Evolutionary conservation across 2,888 invertebrate genomes (phyloP), one percentile per base, ranked within the genome.

Genomic region (Fabriciana adippe): DNA sequence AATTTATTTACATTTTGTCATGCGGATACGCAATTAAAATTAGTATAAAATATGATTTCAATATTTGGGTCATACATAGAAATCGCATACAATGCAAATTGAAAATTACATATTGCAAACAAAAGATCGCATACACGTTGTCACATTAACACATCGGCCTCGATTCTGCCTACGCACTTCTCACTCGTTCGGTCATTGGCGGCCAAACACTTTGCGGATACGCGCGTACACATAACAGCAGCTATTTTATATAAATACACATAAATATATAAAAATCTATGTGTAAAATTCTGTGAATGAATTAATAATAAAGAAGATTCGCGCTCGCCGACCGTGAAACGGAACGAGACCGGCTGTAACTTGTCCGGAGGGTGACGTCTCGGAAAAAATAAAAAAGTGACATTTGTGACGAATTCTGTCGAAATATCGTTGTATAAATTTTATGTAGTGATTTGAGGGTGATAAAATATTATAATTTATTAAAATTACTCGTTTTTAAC

Each of bases 331-430:
- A 83, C 81, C 87, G 89, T 90, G 86, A 86, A 91, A 88, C 89
- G 90, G 85, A 90, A 88, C 89, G 88, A 76, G 77, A 84, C 86
- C 83, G 85, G 86, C 85, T 77, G 81, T 78, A 78, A 80, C 80
- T 81, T 75, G 73, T 77, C 77, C 72, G 71, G 76, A 55, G 68
- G 62, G 76, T 77, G 81, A 81, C 78, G 79, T 78, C 74, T 79
- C 63, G 69, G 75, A 48, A 59, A 59, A 61, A 61, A 61, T 50
- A 50, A 53, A 51, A 61, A 61, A 61, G 51, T 90, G 91, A 90
- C 89, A 79, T 88, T 85, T 85, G 80, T 81, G 76, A 84, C 81
- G 85, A 83, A 82, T 86, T 81, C 85, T 82, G 82, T 83, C 79
- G 72, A 79, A 80, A 81, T 80, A 63, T 59, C 51, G 48, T 69